Conservation (phyloP, 2,113 vertebrate genomes). For the Eonycteris spelaea region DNA sequence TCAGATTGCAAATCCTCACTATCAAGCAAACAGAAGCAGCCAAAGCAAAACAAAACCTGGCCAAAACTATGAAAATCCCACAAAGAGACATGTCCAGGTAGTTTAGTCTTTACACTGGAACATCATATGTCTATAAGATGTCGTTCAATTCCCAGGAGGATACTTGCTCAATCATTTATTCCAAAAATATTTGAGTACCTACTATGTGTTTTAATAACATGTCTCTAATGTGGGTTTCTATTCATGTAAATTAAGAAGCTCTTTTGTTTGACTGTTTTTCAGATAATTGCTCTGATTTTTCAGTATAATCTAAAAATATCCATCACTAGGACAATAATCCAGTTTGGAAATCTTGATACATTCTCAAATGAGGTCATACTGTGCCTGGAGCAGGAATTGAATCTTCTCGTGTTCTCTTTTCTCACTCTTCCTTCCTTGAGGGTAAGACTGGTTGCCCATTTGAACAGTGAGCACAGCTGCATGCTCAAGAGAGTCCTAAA, state of each 20-base stretch:
- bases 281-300: conserved; percentile 55
- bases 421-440: not conserved
- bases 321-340: conserved; percentile 55
- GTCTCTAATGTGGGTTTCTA: not conserved
- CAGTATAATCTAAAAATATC: conserved; percentile 65
- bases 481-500: not conserved
- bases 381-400: not conserved
- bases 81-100: not conserved
- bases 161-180: not conserved
- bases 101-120: not conserved
- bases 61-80: not conserved
- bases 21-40: not conserved
- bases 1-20: not conserved
- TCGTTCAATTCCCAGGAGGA: not conserved
- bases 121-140: not conserved
- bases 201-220: not conserved
- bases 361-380: not conserved
- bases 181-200: not conserved
- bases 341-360: conserved; percentile 36
- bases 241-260: not conserved
- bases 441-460: not conserved
- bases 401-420: not conserved
- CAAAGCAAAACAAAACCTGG: not conserved
- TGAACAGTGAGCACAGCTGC: not conserved
- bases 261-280: not conserved